A percentile compares a stretch with the other conserved stretches of the same genome.
phyloP scores from a whole-genome alignment of 53 echinoderm and acorn worm genomes.

The Glandiceps talaboti region DNA sequence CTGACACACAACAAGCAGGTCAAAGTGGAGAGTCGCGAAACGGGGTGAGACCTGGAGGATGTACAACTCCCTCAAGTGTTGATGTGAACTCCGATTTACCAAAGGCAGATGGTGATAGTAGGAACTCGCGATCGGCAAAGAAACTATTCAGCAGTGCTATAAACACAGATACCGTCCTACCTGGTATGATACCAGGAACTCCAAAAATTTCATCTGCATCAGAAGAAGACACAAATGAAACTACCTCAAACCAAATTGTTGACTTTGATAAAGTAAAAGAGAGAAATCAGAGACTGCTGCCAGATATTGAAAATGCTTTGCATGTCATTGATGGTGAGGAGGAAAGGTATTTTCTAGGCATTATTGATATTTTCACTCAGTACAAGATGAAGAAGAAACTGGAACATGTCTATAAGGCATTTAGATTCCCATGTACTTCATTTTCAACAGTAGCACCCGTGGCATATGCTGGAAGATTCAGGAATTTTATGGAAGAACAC shows the following conservation, averaged over 20 bases:
- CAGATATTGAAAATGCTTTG: conserved; percentile 26
- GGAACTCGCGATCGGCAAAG: too few relatives aligned
- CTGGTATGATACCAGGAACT: neutral
- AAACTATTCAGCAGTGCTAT: too few relatives aligned
- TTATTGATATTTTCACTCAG: conserved; percentile 46
- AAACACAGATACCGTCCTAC: too few relatives aligned
- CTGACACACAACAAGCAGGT: too few relatives aligned
- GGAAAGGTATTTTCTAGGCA: conserved; percentile 42
- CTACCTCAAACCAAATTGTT: neutral
- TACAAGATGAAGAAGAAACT: conserved; percentile 33
- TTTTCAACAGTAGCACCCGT: conserved; percentile 44
- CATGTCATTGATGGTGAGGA: conserved; percentile 45
- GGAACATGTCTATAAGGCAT: conserved; percentile 32
- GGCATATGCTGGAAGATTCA: conserved; percentile 35
- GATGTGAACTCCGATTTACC: too few relatives aligned
- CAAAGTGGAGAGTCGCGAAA: too few relatives aligned
- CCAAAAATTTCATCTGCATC: neutral
- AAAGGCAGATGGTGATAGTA: too few relatives aligned
- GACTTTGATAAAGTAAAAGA: conserved; percentile 1
- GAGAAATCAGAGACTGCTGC: conserved; percentile 32
- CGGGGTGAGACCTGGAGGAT: too few relatives aligned
- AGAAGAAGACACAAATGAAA: neutral
- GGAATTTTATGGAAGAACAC: conserved; percentile 22
- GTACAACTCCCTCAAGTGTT: too few relatives aligned
- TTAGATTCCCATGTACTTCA: conserved; percentile 34